phyloP scores from a whole-genome alignment of 2,888 invertebrate species.

The Phengaris alcon region DNA sequence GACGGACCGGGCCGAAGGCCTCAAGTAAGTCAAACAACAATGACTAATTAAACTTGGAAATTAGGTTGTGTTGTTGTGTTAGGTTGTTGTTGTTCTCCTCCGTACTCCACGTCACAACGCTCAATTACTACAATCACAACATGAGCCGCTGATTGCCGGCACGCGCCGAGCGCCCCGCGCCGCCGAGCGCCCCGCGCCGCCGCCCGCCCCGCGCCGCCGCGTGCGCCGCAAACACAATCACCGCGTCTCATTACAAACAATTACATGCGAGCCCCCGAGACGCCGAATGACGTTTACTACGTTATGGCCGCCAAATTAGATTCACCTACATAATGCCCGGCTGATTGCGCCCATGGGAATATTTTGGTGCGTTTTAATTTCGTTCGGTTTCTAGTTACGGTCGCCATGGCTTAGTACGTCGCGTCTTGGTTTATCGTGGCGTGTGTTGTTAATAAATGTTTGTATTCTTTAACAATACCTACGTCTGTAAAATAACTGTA shows the following conservation, averaged over 20 bases:
- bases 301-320: slow-evolving; percentile 24
- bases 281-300: background rate
- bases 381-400: background rate
- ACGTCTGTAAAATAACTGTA: too few species aligned
- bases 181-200: too few species aligned
- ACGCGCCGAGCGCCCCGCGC: slow-evolving; percentile 8
- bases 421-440: background rate
- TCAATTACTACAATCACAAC: slow-evolving; percentile 31
- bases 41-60: too few species aligned
- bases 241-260: slow-evolving; percentile 29
- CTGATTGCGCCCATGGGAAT: slow-evolving; percentile 10
- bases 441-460: background rate
- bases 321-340: slow-evolving; percentile 22
- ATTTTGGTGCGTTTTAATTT: background rate
- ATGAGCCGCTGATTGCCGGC: slow-evolving; percentile 24
- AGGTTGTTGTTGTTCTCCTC: too few species aligned
- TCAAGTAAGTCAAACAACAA: too few species aligned
- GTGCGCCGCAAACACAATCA: slow-evolving; percentile 28
- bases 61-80: too few species aligned
- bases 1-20: too few species aligned
- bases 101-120: slow-evolving; percentile 8
- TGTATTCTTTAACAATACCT: too few species aligned
- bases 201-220: background rate
- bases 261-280: slow-evolving; percentile 14
- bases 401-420: too few species aligned